Evolutionary conservation across 2,888 invertebrate genomes (phyloP), one percentile per base, ranked within the genome.

Genomic region (Bellardia bayeri): DNA sequence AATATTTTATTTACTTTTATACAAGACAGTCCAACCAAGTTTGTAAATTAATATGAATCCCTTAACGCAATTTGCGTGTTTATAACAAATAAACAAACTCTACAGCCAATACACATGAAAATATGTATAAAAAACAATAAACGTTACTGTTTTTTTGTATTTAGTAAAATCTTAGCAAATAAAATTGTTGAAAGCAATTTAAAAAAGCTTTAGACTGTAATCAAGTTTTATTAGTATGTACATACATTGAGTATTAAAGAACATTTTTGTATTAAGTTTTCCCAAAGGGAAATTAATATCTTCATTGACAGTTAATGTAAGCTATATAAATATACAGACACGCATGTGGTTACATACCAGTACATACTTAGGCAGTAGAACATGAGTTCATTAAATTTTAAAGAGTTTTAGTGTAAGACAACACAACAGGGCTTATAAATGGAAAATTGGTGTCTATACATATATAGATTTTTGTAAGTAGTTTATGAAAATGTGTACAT

Each of bases 171-270:
- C 51, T 64, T 64, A 23, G 6, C 3, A 51, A 76, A 63, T 51
- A 64, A 76, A 64, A 76, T 49, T 76, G 75, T 76, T 76, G 37
- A 76, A 51, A 76, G 63, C 63, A 51, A 23, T 76, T 76, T 76
- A 51, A 64, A 76, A 71, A 37, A 64, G 75, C 64, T 76, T 71
- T 51, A 71, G 51, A 71, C 33, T 37, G n/a, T 33, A 71, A 54
- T 54, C 37, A 71, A 71, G 49, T n/a, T 69, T 51, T 49, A 69
- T 49, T 23, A 23, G 23, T 23, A 23, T 23, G 23, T 23, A 23
- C 23, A 23, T 54, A 54, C 45, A 37, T 64, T 14, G 9, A 13
- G 49, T 75, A 61, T 9, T 7, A 30, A 45, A 54, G 11, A 61
- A 61, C 58, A 58, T 33, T 74, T 74, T 74, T 45, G 45, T 74